Base-by-base conservation (phyloP, 2,888 invertebrate genomes). In the Acleris laterana region DNA sequence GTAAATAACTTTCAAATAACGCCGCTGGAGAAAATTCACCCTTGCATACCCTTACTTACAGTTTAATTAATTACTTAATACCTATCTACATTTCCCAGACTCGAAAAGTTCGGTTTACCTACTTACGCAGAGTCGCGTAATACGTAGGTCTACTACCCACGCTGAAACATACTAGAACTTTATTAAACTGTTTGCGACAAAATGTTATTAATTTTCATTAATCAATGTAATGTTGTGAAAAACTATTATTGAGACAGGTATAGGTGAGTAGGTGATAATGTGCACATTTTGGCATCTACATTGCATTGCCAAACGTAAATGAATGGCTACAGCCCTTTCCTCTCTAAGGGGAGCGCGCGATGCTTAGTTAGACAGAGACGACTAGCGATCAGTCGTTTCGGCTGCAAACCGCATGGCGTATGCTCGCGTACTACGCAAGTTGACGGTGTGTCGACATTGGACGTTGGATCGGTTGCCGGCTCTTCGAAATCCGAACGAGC, bases 361-460 rank as follows among this genome's bases (percentile, higher is more conserved):
- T 11, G n/a, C 68, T 79, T 74, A 19, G 70, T 50, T 68, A 82
- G 82, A 92, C 76, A 79, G 87, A 88, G 89, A 91, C 66, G 77
- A 74, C 62, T 73, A 77, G 74, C 72, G 28, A 61, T 46, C 62
- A 65, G 62, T 64, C 60, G 67, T 69, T 83, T 62, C 77, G 76
- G 68, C 77, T 76, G 65, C 70, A 73, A 79, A 84, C 81, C 84
- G 85, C 88, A 82, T 89, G 88, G 88, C 86, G 87, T 87, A 83
- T 84, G 80, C 80, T 85, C 83, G 87, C 88, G 91, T 92, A 91
- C 89, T 92, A 92, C 92, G 90, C 91, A 92, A 92, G 90, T 84
- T 88, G 90, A 85, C 87, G 85, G 89, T 91, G 91, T 93, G 91
- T 92, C 92, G 92, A 93, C 92, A 92, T 92, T 92, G 92, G 91